phyloP scores from a whole-genome alignment of 2,797 vertebrate genomes.

The Melanotaenia trifasciata region DNA sequence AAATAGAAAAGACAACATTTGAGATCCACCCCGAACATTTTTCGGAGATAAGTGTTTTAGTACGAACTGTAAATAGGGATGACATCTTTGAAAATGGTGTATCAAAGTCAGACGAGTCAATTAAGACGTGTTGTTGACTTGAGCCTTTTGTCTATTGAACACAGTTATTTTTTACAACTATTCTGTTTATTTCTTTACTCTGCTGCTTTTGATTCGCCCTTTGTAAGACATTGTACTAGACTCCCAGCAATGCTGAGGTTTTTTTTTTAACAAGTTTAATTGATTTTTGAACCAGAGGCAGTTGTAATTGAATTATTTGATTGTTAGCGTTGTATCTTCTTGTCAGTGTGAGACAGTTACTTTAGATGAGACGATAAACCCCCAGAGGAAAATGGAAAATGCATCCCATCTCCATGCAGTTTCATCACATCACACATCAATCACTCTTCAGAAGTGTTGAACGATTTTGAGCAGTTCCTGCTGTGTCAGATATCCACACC shows the following conservation, averaged over 20 bases:
- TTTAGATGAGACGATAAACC: conserved; percentile 67
- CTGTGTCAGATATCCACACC: conserved; percentile 34
- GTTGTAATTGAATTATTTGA: conserved; percentile 62
- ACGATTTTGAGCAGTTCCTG: conserved; percentile 30
- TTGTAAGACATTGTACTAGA: conserved; percentile 69
- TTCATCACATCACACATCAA: conserved; percentile 22
- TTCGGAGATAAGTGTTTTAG: conserved; percentile 66
- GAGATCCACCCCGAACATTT: conserved; percentile 66
- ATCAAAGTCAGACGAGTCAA: conserved; percentile 64
- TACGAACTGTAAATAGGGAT: conserved; percentile 76
- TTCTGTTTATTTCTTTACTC: conserved; percentile 66
- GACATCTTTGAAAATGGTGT: conserved; percentile 61
- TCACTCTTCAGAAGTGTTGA: conserved; percentile 33
- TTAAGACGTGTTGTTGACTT: conserved; percentile 62
- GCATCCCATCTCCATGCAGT: conserved; percentile 8
- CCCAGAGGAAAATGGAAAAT: conserved; percentile 63
- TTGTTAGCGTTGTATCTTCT: conserved; percentile 68
- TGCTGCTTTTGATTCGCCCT: conserved; percentile 64
- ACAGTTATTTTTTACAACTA: conserved; percentile 63
- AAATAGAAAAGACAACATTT: conserved; percentile 42
- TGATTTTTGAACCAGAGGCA: conserved; percentile 66
- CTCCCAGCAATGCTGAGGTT: conserved; percentile 14
- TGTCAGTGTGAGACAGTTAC: conserved; percentile 65
- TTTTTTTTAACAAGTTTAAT: conserved; percentile 52
- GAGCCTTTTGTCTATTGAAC: conserved; percentile 65